Conservation (phyloP, 1,140 invertebrate genomes). For the Drosophila equinoxialis region DNA sequence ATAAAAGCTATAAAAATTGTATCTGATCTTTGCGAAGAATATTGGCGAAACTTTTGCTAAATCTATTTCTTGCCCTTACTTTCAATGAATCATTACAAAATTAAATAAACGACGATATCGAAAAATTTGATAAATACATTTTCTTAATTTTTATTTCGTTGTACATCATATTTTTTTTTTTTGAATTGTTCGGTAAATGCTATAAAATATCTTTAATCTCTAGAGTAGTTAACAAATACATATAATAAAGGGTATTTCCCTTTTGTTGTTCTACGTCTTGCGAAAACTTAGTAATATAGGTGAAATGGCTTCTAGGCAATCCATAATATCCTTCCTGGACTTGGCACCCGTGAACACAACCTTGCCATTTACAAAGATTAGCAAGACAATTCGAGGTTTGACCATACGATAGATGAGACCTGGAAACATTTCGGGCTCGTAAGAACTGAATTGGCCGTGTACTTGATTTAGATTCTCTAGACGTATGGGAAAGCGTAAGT, state of each 20-base stretch:
- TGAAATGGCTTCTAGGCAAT: conserved; percentile 98
- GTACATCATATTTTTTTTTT: not conserved
- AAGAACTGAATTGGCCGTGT: conserved; percentile 97
- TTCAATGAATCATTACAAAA: too few species aligned
- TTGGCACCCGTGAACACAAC: conserved; percentile 98
- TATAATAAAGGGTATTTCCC: not conserved
- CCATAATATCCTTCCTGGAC: conserved; percentile 94
- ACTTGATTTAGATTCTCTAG: conserved; percentile 96
- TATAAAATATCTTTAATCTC: conserved; percentile 24
- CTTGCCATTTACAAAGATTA: conserved; percentile 99
- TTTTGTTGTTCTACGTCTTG: conserved; percentile 86
- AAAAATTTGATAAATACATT: too few species aligned
- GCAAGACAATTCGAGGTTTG: conserved; percentile 95
- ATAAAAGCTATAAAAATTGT: too few species aligned
- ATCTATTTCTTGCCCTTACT: too few species aligned
- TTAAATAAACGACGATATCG: too few species aligned
- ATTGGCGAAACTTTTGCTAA: too few species aligned
- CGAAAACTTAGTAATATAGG: conserved; percentile 98
- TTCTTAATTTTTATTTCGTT: not conserved
- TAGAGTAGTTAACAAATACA: not conserved
- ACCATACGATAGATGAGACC: conserved; percentile 99
- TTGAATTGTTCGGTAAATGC: conserved; percentile 44
- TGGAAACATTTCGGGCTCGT: conserved; percentile 96
- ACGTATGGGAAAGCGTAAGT: conserved; percentile 98
- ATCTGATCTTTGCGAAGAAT: too few species aligned